phyloP scores from a whole-genome alignment of 2,888 invertebrate species.

The Blomia tropicalis region DNA sequence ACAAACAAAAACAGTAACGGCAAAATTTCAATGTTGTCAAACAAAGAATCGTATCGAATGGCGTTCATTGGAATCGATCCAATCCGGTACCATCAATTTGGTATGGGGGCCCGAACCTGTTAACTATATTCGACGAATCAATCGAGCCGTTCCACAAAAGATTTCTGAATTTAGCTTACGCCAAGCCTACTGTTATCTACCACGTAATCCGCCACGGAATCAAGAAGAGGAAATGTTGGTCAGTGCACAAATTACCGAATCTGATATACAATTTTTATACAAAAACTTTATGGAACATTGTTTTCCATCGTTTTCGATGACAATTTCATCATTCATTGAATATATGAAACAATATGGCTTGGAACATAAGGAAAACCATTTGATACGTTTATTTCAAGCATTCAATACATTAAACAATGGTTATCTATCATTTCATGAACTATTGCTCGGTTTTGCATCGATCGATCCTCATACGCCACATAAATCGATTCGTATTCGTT shows the following conservation, averaged over 20 bases:
- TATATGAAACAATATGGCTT: conserved; percentile 19
- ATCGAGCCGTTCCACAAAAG: not conserved
- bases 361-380: not conserved
- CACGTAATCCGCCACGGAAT: conserved; percentile 11
- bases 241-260: not conserved
- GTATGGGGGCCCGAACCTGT: conserved; percentile 26
- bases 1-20: not conserved
- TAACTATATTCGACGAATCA: not conserved
- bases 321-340: conserved; percentile 20
- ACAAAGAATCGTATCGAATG: conserved; percentile 19
- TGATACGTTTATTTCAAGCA: conserved; percentile 19
- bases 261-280: conserved; percentile 16
- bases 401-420: conserved; percentile 12
- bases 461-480: conserved; percentile 37
- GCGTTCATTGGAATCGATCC: conserved; percentile 1
- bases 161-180: conserved; percentile 10
- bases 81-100: not conserved
- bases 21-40: conserved; percentile 19
- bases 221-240: conserved; percentile 16
- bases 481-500: conserved; percentile 52
- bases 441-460: conserved; percentile 46
- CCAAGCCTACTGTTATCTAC: conserved; percentile 5
- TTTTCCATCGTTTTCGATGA: conserved; percentile 23
- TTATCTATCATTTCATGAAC: conserved; percentile 35
- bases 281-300: conserved; percentile 22